Evolutionary conservation across 2,888 invertebrate genomes (phyloP).

Genomic region (Creontiades dilutus): DNA sequence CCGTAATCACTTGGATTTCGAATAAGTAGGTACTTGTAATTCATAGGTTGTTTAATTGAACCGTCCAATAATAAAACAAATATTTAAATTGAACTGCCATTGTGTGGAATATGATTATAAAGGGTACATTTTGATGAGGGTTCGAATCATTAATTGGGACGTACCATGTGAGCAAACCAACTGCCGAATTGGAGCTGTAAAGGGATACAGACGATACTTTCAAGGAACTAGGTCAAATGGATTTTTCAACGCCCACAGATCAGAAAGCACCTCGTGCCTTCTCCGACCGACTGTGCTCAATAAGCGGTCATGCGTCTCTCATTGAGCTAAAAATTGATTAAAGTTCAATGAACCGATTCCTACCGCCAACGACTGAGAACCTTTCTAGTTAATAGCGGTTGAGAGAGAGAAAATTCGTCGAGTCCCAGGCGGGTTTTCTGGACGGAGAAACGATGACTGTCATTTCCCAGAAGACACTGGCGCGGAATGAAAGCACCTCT

Average conservation of each 20-base stretch:
- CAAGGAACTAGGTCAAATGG: slow-evolving; percentile 11
- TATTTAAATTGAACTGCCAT: too few species aligned
- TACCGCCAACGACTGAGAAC: slow-evolving; percentile 17
- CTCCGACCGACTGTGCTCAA: slow-evolving; percentile 21
- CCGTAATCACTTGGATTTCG: too few species aligned
- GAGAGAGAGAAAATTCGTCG: slow-evolving; percentile 28
- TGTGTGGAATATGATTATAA: too few species aligned
- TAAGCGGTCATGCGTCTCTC: slow-evolving; percentile 56
- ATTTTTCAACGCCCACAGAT: slow-evolving; percentile 14
- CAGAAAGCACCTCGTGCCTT: slow-evolving; percentile 34
- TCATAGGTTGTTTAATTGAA: too few species aligned
- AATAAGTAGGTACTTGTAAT: too few species aligned
- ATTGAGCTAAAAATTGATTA: slow-evolving; percentile 59
- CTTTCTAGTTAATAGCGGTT: slow-evolving; percentile 39
- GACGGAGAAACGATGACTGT: slow-evolving; percentile 21
- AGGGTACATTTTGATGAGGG: too few species aligned
- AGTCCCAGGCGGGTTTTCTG: not conserved
- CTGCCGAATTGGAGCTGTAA: not conserved
- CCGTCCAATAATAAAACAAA: too few species aligned
- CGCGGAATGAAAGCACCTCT: slow-evolving; percentile 1
- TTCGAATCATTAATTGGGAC: too few species aligned
- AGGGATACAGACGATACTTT: not conserved
- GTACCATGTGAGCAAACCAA: not conserved
- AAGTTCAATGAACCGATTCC: slow-evolving; percentile 60
- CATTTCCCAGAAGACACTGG: not conserved